A percentile compares a stretch with the other conserved stretches of the same genome.
phyloP scores from a whole-genome alignment of 2,797 vertebrate genomes.

The Eulemur rubriventer region DNA sequence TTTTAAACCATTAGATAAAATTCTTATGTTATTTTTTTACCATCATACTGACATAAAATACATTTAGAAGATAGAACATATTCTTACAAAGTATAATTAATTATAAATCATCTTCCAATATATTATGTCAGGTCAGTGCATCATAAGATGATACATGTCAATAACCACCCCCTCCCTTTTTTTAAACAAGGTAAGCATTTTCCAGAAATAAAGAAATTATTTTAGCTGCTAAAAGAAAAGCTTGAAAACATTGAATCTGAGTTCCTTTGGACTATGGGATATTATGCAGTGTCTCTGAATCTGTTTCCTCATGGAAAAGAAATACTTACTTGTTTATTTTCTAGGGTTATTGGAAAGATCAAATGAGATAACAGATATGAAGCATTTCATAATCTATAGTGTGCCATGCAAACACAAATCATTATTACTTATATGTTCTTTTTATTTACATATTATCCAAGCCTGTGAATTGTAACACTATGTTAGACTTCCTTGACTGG shows the following conservation, averaged over 20 bases:
- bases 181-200: background rate
- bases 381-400: background rate
- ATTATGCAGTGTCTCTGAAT: background rate
- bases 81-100: background rate
- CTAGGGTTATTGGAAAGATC: background rate
- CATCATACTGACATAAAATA: conserved; percentile 4
- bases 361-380: background rate
- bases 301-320: background rate
- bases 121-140: conserved; percentile 12
- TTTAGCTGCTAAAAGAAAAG: background rate
- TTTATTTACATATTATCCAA: background rate
- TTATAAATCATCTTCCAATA: background rate
- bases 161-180: background rate
- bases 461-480: background rate
- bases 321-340: background rate
- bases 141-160: background rate
- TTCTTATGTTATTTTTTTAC: conserved; percentile 6
- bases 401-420: background rate
- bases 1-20: background rate
- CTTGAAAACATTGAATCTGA: background rate
- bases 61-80: background rate
- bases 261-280: background rate
- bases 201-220: background rate
- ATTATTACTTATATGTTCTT: background rate
- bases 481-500: background rate